Evolutionary conservation across 2,113 vertebrate genomes (phyloP).

Genomic region (Ageneiosus marmoratus): DNA sequence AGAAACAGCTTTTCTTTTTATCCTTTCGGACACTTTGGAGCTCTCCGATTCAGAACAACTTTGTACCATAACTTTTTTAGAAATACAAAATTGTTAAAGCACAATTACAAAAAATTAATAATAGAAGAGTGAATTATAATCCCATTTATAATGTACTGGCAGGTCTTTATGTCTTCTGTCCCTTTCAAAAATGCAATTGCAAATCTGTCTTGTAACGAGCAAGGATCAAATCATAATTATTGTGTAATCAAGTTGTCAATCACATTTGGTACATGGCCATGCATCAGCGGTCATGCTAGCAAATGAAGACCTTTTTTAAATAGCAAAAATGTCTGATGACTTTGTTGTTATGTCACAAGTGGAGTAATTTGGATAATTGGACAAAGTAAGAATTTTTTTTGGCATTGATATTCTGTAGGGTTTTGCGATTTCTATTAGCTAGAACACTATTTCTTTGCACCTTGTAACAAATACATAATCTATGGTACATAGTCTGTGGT

Average conservation of each 20-base stretch:
- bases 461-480: not conserved
- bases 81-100: not conserved
- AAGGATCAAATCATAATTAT: conserved; percentile 21
- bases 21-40: conserved; percentile 18
- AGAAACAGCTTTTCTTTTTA: conserved; percentile 15
- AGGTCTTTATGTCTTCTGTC: conserved; percentile 8
- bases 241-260: conserved; percentile 17
- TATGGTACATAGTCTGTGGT: too few species aligned
- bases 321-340: not conserved
- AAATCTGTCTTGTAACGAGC: conserved; percentile 5
- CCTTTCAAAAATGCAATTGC: conserved; percentile 2
- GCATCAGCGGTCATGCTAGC: not conserved
- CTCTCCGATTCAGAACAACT: not conserved
- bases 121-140: not conserved
- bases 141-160: not conserved
- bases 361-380: not conserved
- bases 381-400: not conserved
- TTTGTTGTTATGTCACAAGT: conserved; percentile 8
- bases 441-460: not conserved
- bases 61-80: not conserved
- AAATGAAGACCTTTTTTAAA: conserved; percentile 13
- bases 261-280: not conserved
- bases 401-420: not conserved
- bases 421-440: not conserved
- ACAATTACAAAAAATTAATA: not conserved